Conservation (phyloP, 2,888 invertebrate species). For the Thecophora atra region DNA sequence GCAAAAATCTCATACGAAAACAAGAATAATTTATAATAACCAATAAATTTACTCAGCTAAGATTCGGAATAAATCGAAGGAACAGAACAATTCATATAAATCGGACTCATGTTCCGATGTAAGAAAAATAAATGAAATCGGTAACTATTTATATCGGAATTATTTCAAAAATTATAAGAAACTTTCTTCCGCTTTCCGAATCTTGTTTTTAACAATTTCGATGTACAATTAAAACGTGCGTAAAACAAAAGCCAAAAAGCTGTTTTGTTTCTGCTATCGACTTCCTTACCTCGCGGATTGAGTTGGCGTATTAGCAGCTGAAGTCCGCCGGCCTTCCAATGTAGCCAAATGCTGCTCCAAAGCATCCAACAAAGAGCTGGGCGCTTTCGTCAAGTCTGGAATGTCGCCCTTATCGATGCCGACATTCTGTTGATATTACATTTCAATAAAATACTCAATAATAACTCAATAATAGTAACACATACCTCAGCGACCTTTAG, state of each 20-base stretch:
- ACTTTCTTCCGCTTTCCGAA: too few species aligned
- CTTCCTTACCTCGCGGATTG: slow-evolving; percentile 78
- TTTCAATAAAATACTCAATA: neutral
- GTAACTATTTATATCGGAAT: too few species aligned
- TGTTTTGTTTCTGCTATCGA: neutral
- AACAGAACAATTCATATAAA: too few species aligned
- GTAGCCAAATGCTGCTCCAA: slow-evolving; percentile 94
- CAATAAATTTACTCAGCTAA: too few species aligned
- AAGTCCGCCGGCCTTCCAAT: slow-evolving; percentile 91
- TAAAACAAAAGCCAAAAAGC: neutral
- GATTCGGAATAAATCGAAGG: too few species aligned
- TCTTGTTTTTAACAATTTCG: too few species aligned
- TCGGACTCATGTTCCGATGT: too few species aligned
- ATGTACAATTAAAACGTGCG: too few species aligned
- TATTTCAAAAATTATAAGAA: too few species aligned
- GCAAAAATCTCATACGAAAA: too few species aligned
- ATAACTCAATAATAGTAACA: neutral
- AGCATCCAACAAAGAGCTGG: slow-evolving; percentile 95
- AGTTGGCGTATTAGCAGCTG: slow-evolving; percentile 86
- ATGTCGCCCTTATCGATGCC: slow-evolving; percentile 99
- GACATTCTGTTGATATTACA: slow-evolving; percentile 75
- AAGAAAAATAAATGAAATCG: too few species aligned
- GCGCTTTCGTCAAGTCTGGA: slow-evolving; percentile 97
- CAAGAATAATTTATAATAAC: too few species aligned
- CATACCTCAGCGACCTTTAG: slow-evolving; percentile 82